These are phyloP conservation scores for Muscicapa adusta DNA, from an alignment of 2,113 vertebrate species.

Conservation along the genomic window DNA sequence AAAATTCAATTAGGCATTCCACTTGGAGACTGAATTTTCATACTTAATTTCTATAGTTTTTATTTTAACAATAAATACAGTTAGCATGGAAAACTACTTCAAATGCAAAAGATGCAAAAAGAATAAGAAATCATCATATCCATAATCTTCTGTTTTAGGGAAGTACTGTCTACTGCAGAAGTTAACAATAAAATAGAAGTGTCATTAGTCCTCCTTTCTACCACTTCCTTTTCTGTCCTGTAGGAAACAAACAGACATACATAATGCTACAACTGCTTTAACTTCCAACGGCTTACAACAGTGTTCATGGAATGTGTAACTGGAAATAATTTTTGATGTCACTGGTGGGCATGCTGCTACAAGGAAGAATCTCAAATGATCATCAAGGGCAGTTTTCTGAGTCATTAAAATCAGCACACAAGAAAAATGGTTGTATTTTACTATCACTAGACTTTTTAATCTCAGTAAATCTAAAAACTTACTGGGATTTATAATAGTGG, in stretches of 20 bases:
- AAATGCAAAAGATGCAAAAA: background rate
- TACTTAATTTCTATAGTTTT: background rate
- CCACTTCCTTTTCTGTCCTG: background rate
- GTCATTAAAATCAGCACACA: background rate
- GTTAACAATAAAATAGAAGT: background rate
- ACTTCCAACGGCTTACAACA: background rate
- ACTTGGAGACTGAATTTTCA: background rate
- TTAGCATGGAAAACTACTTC: background rate
- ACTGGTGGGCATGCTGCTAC: background rate
- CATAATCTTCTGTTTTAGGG: background rate
- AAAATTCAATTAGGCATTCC: conserved; percentile 27
- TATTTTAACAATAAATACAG: background rate
- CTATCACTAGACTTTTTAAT: background rate
- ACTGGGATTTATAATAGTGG: background rate
- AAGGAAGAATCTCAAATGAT: background rate
- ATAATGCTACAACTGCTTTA: background rate
- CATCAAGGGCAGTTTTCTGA: background rate
- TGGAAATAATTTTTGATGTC: background rate
- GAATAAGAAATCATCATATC: background rate
- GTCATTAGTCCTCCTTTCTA: background rate
- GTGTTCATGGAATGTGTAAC: background rate
- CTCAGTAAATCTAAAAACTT: background rate
- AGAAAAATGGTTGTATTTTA: background rate
- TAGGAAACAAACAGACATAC: background rate
- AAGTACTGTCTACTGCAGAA: background rate